These are phyloP conservation scores for Mylabris sibirica DNA, from an alignment of 2,888 invertebrate genomes.

Conservation along the genomic window DNA sequence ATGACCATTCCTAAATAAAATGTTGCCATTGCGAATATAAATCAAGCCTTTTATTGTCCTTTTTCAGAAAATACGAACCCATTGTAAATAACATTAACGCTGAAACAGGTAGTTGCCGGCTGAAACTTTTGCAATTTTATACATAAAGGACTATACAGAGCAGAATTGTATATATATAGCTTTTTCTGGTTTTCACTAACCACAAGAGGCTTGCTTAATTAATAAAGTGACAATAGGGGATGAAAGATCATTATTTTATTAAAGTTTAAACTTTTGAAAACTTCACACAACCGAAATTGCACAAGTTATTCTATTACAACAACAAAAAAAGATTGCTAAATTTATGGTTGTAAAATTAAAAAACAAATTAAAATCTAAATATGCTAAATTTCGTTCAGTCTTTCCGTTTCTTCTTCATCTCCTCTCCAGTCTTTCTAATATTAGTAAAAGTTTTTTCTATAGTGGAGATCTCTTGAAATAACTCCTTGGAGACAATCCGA, in stretches of 20 bases:
- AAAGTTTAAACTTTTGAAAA: background rate
- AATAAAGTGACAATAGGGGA: background rate
- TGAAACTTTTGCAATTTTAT: conserved; percentile 4
- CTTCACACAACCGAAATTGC: background rate
- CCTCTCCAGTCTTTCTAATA: background rate
- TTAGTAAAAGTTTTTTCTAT: background rate
- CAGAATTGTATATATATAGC: background rate
- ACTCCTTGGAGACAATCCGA: background rate
- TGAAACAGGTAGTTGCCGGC: background rate
- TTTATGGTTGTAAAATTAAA: background rate
- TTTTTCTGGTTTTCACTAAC: background rate
- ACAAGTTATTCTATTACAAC: background rate
- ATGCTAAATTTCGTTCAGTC: background rate
- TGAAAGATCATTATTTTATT: background rate
- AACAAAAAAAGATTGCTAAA: background rate
- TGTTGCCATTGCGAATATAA: background rate
- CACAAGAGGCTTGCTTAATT: background rate
- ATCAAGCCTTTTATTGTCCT: background rate
- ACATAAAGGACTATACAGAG: background rate
- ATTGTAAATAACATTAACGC: background rate
- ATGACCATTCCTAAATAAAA: background rate
- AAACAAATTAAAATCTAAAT: too few relatives aligned
- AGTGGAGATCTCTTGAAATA: background rate
- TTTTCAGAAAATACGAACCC: background rate
- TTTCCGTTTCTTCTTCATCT: background rate